Conservation (phyloP, 2,113 vertebrate genomes). For the Equus przewalskii region DNA sequence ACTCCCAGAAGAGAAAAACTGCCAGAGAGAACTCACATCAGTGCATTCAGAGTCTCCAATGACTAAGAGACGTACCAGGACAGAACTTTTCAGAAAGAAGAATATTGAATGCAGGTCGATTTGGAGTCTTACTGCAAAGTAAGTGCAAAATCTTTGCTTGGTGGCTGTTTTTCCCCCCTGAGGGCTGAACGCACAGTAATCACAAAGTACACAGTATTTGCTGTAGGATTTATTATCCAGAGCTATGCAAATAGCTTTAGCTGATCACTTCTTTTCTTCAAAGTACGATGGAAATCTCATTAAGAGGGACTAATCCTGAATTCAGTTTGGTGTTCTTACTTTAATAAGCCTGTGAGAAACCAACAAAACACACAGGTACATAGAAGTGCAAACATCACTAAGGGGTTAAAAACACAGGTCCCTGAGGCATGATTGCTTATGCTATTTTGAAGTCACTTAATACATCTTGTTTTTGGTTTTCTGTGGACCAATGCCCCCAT, state of each 20-base stretch:
- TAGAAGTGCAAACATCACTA: slow-evolving; percentile 43
- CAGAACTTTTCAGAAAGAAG: neutral
- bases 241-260: slow-evolving; percentile 46
- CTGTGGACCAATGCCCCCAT: neutral
- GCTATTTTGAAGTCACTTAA: neutral
- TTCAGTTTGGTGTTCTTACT: slow-evolving; percentile 39
- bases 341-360: slow-evolving; percentile 60
- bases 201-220: neutral
- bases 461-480: neutral
- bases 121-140: neutral
- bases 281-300: slow-evolving; percentile 63
- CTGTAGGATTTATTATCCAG: slow-evolving; percentile 41
- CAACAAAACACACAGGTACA: neutral
- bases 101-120: neutral
- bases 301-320: slow-evolving; percentile 52
- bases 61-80: neutral
- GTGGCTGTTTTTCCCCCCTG: neutral
- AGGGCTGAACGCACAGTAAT: slow-evolving; percentile 17
- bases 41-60: neutral
- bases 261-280: slow-evolving; percentile 58
- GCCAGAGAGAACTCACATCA: neutral
- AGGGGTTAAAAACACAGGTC: neutral
- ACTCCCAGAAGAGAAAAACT: neutral
- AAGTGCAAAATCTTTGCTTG: slow-evolving; percentile 19
- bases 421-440: neutral